Percentiles rank a stretch among this genome's conserved stretches.
Evolutionary conservation across 2,113 vertebrate species (phyloP).

Genomic region (Tachuris rubrigastra): DNA sequence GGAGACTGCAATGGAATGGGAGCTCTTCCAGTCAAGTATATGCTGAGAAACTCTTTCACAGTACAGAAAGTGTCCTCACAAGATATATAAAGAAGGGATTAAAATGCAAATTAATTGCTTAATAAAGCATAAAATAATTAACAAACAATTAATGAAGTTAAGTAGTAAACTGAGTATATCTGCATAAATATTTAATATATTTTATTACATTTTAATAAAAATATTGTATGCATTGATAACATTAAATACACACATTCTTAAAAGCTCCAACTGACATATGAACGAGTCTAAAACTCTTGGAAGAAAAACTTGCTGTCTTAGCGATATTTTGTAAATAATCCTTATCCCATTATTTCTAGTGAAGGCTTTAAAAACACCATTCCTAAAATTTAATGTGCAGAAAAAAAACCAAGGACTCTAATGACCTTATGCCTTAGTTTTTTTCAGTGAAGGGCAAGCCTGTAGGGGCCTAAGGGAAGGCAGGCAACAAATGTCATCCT

Average conservation of each 20-base stretch:
- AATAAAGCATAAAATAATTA: not conserved
- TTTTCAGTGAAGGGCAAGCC: not conserved
- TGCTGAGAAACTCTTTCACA: not conserved
- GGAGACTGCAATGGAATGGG: not conserved
- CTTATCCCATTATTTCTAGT: not conserved
- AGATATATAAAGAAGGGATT: not conserved
- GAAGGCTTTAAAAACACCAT: not conserved
- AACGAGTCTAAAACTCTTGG: not conserved
- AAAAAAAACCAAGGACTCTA: not conserved
- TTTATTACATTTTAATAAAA: not conserved
- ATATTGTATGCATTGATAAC: not conserved
- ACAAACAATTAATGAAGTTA: not conserved
- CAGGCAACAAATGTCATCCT: conserved; percentile 17
- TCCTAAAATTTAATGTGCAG: not conserved
- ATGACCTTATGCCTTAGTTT: not conserved
- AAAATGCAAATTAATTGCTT: not conserved
- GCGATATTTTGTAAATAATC: not conserved
- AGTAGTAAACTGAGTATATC: not conserved
- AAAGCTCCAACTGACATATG: not conserved
- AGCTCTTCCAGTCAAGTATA: not conserved
- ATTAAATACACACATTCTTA: not conserved
- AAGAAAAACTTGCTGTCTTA: not conserved
- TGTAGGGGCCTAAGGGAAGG: not conserved
- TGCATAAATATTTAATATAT: not conserved
- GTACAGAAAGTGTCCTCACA: not conserved